Conservation (phyloP, 2,888 invertebrate species). For the Muscina levida region DNA sequence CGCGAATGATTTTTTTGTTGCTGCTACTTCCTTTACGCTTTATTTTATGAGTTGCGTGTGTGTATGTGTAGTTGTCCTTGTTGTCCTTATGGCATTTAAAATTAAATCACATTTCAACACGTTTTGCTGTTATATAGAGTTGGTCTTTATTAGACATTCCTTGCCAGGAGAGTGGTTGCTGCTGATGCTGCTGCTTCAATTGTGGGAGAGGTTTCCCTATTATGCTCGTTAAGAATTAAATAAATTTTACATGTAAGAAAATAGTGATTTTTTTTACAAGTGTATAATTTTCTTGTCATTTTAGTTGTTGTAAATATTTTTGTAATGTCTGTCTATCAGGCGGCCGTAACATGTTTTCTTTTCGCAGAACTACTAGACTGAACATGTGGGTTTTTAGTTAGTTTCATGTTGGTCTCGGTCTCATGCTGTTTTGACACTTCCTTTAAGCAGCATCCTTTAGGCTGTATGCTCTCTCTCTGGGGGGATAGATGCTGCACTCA, state of each 20-base stretch:
- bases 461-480: no score
- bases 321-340: conserved; percentile 7
- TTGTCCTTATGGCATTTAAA: conserved; percentile 53
- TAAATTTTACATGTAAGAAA: no score
- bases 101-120: conserved; percentile 36
- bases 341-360: conserved; percentile 16
- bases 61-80: conserved; percentile 52
- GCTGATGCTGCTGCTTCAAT: no score
- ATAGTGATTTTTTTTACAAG: background rate
- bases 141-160: background rate
- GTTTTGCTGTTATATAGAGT: background rate
- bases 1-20: background rate
- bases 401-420: conserved; percentile 14
- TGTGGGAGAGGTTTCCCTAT: no score
- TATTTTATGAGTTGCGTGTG: background rate
- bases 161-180: no score
- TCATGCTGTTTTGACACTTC: conserved; percentile 39
- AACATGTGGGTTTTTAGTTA: conserved; percentile 41
- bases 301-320: conserved; percentile 13
- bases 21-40: background rate
- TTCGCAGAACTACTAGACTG: background rate
- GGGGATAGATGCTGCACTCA: conserved; percentile 27
- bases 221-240: no score
- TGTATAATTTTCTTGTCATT: conserved; percentile 30
- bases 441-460: conserved; percentile 40